Percentiles rank a stretch among this genome's conserved stretches.
These are phyloP conservation scores for Periphyllus acericola DNA, from an alignment of 2,888 invertebrate genomes.

Conservation along the genomic window DNA sequence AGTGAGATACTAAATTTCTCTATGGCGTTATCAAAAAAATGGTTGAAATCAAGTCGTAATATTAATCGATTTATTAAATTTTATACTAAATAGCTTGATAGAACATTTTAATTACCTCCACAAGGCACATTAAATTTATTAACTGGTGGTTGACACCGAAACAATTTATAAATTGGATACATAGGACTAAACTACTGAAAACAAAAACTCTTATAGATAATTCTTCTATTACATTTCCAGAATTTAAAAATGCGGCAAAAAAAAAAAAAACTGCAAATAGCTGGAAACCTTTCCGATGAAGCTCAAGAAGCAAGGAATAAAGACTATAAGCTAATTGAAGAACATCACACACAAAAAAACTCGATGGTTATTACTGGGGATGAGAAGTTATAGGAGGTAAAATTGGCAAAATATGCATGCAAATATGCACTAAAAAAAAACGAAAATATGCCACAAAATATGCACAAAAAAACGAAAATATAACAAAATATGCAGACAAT, in stretches of 20 bases:
- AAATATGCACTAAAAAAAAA: too few species aligned
- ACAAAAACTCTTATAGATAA: not conserved
- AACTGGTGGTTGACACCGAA: not conserved
- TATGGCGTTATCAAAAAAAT: not conserved
- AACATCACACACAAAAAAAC: too few species aligned
- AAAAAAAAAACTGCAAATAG: too few species aligned
- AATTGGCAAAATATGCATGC: too few species aligned
- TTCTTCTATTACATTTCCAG: not conserved
- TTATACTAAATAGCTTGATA: slow-evolving; percentile 1
- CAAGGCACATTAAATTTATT: not conserved
- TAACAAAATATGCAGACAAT: too few species aligned
- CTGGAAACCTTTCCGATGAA: too few species aligned
- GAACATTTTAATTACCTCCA: not conserved
- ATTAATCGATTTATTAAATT: not conserved
- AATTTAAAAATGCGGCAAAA: not conserved
- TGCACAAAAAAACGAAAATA: too few species aligned
- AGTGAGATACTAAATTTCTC: not conserved
- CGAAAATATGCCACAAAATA: too few species aligned
- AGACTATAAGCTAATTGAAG: too few species aligned
- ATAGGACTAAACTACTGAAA: not conserved
- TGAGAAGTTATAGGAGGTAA: too few species aligned
- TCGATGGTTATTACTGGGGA: too few species aligned
- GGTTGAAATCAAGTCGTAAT: not conserved
- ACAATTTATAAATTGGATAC: not conserved
- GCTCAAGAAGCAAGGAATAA: too few species aligned